Base-by-base conservation (phyloP, 2,797 vertebrate species). In the Notolepis coatsorum region DNA sequence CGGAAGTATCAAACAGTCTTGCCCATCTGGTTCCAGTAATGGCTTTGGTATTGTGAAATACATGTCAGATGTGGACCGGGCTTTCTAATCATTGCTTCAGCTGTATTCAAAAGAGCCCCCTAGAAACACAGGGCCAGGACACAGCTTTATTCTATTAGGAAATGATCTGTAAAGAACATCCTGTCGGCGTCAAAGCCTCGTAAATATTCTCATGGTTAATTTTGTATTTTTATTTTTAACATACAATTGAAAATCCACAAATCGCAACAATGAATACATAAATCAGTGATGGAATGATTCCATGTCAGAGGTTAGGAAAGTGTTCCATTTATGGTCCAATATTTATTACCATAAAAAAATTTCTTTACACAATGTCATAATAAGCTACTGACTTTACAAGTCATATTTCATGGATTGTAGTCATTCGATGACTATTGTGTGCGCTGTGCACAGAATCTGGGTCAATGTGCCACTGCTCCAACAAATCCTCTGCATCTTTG, bases 1-100 rank as follows among this genome's bases (percentile, higher is more conserved):
- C 69, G 80, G 82, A 90, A 84, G 75, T 84, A 84, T 84, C 72
- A 77, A 80, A 84, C 66, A 52, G n/a, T 78, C 64, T 73, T 49
- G 35, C 49, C 75, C 90, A 91, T 91, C 77, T 92, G 90, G 74
- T 90, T 92, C 67, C 68, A 86, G 79, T 90, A 86, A 92, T 61
- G 67, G 63, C 64, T 72, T 79, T 69, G 66, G 70, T 79, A 89
- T 84, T 80, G 75, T 81, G 71, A 90, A 91, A 91, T 89, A 64
- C 69, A 82, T 90, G 69, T 91, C 91, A 93, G 88, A 91, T 93
- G 92, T 92, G 77, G 80, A 86, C 82, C 71, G 62, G 63, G 65
- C 73, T 86, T 79, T 88, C 81, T 87, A 87, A 88, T 87, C 80
- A 84, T 89, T 78, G 79, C 78, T 84, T 80, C 71, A 86, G 74